Conservation (phyloP, 2,797 vertebrate genomes). For the Pseudomugil tenellus region DNA sequence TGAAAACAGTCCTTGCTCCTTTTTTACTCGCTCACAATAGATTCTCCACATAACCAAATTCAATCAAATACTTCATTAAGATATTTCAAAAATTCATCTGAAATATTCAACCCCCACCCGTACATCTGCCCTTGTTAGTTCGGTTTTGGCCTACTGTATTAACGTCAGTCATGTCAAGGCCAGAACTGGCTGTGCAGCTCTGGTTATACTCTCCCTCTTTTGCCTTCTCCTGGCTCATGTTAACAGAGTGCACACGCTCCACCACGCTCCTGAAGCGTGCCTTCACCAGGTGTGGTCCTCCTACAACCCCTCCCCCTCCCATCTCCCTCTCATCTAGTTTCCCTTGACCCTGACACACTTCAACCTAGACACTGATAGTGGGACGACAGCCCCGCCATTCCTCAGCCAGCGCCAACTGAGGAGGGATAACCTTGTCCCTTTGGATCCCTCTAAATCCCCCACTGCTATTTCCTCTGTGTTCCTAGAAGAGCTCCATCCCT, state of each 20-base stretch:
- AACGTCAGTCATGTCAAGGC: constrained; percentile 76
- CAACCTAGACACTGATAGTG: constrained; percentile 68
- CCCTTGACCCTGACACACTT: constrained; percentile 78
- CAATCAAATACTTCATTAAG: neutral
- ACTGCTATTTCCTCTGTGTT: constrained; percentile 49
- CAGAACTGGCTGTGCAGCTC: constrained; percentile 61
- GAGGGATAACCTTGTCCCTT: constrained; percentile 71
- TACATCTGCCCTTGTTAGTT: neutral
- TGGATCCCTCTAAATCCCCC: constrained; percentile 59
- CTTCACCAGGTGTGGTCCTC: constrained; percentile 79
- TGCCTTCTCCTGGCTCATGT: constrained; percentile 45
- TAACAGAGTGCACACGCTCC: constrained; percentile 28
- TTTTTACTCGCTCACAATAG: neutral
- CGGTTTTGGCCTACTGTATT: constrained; percentile 44
- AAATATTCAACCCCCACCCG: neutral
- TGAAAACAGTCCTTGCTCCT: neutral
- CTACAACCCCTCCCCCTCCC: constrained; percentile 34
- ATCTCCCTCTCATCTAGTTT: constrained; percentile 73
- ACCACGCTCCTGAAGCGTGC: constrained; percentile 85
- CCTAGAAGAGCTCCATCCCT: constrained; percentile 14
- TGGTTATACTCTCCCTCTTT: constrained; percentile 47
- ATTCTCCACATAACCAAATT: neutral
- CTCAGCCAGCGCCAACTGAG: constrained; percentile 70
- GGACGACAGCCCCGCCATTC: constrained; percentile 69
- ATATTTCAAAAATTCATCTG: neutral